Percentiles rank a stretch among this genome's conserved stretches.
phyloP scores from a whole-genome alignment of 64 coral and sea anemone genomes.

The Dendronephthya gigantea region DNA sequence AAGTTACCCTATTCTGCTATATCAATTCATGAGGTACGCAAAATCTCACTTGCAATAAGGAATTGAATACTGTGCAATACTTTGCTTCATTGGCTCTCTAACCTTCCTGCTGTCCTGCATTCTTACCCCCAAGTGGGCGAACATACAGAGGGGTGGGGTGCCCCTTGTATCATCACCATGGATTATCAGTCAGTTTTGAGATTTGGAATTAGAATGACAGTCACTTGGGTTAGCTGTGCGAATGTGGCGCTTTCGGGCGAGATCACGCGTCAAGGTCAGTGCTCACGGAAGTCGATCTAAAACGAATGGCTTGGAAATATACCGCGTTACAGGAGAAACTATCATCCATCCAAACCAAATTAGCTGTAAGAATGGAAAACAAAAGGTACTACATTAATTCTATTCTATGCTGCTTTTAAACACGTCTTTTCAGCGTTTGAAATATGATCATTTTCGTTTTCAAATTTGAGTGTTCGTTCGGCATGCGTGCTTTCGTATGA shows the following conservation, averaged over 20 bases:
- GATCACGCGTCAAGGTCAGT: background rate
- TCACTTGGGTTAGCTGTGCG: background rate
- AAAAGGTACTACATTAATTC: background rate
- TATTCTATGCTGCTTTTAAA: background rate
- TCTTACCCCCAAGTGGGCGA: too few species aligned
- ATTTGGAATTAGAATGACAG: background rate
- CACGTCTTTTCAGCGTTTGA: background rate
- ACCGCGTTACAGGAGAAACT: background rate
- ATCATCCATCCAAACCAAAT: background rate
- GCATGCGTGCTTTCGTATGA: background rate
- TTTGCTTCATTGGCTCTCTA: too few species aligned
- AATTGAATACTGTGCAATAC: too few species aligned
- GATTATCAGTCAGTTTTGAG: too few species aligned
- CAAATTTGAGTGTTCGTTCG: background rate
- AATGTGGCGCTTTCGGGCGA: background rate
- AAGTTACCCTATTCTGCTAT: too few species aligned
- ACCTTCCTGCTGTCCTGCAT: too few species aligned
- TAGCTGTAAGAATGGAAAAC: background rate
- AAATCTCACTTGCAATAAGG: too few species aligned
- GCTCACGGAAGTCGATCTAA: background rate
- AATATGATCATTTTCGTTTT: background rate
- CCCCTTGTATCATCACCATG: too few species aligned
- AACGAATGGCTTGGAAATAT: conserved; percentile 12
- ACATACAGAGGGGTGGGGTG: too few species aligned
- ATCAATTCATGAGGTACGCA: too few species aligned